phyloP scores from a whole-genome alignment of 2,113 vertebrate species.

The Ictalurus punctatus region DNA sequence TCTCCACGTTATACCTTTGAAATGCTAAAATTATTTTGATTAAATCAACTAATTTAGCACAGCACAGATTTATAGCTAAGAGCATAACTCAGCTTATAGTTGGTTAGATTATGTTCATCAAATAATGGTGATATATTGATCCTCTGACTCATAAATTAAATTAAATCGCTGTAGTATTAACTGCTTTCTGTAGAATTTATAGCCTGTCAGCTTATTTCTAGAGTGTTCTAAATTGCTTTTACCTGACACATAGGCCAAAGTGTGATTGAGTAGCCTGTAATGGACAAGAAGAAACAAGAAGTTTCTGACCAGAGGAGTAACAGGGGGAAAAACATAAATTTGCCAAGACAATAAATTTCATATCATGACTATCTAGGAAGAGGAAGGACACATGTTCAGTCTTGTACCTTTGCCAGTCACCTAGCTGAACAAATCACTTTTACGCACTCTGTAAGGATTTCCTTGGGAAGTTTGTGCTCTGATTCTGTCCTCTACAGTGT shows the following conservation, averaged over 20 bases:
- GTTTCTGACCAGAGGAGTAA: not conserved
- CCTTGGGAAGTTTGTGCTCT: constrained; percentile 16
- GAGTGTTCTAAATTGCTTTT: constrained; percentile 69
- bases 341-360: constrained; percentile 2
- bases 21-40: not conserved
- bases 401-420: constrained; percentile 24
- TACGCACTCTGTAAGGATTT: constrained; percentile 19
- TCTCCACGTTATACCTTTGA: not conserved
- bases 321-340: not conserved
- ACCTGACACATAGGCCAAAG: constrained; percentile 70
- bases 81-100: not conserved
- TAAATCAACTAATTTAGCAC: not conserved
- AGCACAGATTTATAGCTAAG: not conserved
- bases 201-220: constrained; percentile 58
- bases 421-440: constrained; percentile 1
- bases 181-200: constrained; percentile 22
- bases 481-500: not conserved
- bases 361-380: constrained; percentile 19
- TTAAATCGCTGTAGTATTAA: constrained; percentile 5
- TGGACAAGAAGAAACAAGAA: not conserved
- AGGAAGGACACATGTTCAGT: constrained; percentile 39
- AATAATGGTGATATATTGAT: constrained; percentile 25
- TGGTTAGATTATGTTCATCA: constrained; percentile 2
- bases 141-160: constrained; percentile 26
- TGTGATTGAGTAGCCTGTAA: constrained; percentile 58